Base-by-base conservation (phyloP, 2,113 vertebrate genomes). In the Proteles cristata region DNA sequence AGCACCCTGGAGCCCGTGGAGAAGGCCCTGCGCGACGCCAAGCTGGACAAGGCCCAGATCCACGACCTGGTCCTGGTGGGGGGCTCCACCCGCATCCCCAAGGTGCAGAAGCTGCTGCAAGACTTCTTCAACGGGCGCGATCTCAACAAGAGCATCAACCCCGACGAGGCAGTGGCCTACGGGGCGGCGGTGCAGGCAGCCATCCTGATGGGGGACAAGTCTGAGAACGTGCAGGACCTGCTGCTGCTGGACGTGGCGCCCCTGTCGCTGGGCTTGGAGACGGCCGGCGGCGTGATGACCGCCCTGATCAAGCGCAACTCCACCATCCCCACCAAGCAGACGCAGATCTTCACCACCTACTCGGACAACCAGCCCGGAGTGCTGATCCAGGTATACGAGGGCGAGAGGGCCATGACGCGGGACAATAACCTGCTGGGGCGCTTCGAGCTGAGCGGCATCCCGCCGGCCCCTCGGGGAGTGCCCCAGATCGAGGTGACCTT, bases 141-240 rank as follows among this genome's bases (percentile, higher is more conserved):
- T n/a, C 99, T 99, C 33, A 99, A 99, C 96, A 99, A 99, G 98
- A 99, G 99, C 97, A 99, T 99, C 97, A 99, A 99, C 96, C 99
- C 99, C 1, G 99, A 99, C 93, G 99, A 99, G 97, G 99, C 99
- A 1, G 99, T 99, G 92, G 99, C 99, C 15, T 99, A 99, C 26
- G 99, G 99, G 65, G 99, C 99, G 87, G 99, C 99, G 96, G 99
- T 99, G 87, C 99, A 99, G 98, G 99, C 99, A 1, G 99, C 99
- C 97, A 99, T 99, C 97, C 98, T 99, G 97, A 99, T 99, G 45
- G 99, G 99, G 10, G 99, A 99, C 98, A 99, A 99, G 98, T 99
- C 99, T 3, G 99, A 99, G 98, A 99, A 99, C 58, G 99, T 99
- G 43, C 99, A 99, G 98, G 99, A 99, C 97, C 98, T 99, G 90